phyloP scores from a whole-genome alignment of 2,113 vertebrate species.

The Lophotis ruficrista region DNA sequence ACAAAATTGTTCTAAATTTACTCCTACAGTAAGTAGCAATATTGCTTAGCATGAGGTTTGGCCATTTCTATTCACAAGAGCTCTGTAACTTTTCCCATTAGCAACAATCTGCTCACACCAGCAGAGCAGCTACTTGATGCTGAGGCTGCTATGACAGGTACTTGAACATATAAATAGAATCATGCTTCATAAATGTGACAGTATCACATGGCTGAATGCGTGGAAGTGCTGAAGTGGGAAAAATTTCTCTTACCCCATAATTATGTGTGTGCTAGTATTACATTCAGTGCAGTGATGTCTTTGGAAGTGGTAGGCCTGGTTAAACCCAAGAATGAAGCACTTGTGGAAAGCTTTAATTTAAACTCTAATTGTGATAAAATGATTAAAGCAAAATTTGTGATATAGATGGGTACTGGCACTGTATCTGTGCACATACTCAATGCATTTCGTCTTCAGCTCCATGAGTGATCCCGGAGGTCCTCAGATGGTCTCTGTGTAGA shows the following conservation, averaged over 20 bases:
- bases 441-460: neutral
- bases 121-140: constrained; percentile 1
- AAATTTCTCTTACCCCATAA: neutral
- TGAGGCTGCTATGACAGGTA: neutral
- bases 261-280: neutral
- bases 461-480: neutral
- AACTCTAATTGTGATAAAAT: neutral
- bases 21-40: neutral
- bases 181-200: neutral
- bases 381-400: neutral
- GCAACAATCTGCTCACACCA: neutral
- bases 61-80: neutral
- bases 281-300: neutral
- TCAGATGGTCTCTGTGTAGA: neutral
- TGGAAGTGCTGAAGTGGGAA: constrained; percentile 35
- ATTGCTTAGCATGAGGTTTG: neutral
- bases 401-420: neutral
- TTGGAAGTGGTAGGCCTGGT: neutral
- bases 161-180: constrained; percentile 43
- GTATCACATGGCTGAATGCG: neutral
- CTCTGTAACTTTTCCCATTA: neutral
- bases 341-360: neutral
- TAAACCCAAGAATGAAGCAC: neutral
- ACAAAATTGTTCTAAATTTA: neutral
- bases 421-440: neutral